Conservation (phyloP, 2,888 invertebrate genomes). For the Sialis fuliginosa region DNA sequence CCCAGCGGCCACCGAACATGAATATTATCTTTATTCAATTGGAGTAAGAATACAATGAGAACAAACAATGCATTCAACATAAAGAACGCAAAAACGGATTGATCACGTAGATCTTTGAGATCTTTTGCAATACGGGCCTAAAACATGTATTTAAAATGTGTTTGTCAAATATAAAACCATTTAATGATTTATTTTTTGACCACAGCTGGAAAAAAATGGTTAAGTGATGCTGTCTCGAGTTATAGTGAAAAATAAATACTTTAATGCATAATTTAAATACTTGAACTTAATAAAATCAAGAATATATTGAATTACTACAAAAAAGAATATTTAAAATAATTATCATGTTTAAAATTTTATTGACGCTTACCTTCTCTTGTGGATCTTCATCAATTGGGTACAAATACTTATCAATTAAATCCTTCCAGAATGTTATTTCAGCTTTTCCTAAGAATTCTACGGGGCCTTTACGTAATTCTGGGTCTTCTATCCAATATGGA, state of each 20-base stretch:
- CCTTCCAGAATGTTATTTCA: constrained; percentile 87
- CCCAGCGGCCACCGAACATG: constrained; percentile 95
- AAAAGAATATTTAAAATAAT: neutral
- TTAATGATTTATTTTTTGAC: neutral
- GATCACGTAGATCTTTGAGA: constrained; percentile 86
- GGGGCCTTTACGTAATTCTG: constrained; percentile 74
- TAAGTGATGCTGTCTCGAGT: neutral
- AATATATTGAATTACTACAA: neutral
- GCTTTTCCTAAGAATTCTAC: constrained; percentile 70
- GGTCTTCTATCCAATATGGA: constrained; percentile 90
- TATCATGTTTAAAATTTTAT: neutral
- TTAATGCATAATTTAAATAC: no score
- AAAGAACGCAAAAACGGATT: constrained; percentile 91
- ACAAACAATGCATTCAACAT: constrained; percentile 99
- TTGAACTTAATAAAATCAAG: neutral
- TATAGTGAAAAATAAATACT: no score
- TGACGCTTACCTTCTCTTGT: constrained; percentile 58
- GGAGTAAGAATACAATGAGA: constrained; percentile 93
- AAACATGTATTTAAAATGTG: constrained; percentile 22
- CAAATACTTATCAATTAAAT: constrained; percentile 84
- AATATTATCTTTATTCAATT: constrained; percentile 92
- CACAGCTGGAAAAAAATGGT: neutral
- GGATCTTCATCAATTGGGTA: constrained; percentile 87
- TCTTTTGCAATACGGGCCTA: constrained; percentile 82
- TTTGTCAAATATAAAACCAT: no score